Evolutionary conservation across 2,113 vertebrate species (phyloP).

Genomic region (Protomyctophum bolini): DNA sequence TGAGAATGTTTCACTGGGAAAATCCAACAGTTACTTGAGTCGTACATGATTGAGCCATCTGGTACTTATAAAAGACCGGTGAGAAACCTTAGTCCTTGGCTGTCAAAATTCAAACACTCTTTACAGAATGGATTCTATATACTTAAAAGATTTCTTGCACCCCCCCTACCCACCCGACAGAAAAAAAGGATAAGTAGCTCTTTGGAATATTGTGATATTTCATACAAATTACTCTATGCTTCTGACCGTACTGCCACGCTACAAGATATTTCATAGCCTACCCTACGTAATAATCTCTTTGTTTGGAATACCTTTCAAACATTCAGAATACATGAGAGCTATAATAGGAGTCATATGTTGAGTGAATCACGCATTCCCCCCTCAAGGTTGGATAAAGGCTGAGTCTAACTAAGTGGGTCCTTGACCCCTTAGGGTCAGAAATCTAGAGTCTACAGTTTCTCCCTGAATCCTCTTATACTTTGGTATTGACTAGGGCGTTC

Average conservation of each 20-base stretch:
- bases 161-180: neutral
- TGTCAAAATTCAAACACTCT: neutral
- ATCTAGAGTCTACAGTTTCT: neutral
- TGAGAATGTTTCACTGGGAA: too few relatives aligned
- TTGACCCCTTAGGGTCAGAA: neutral
- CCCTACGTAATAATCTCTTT: neutral
- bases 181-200: too few relatives aligned
- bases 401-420: slow-evolving; percentile 3
- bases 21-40: too few relatives aligned
- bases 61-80: neutral
- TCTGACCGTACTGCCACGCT: too few relatives aligned
- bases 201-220: too few relatives aligned
- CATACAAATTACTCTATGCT: too few relatives aligned
- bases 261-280: neutral
- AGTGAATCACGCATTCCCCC: neutral
- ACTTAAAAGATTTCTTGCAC: neutral
- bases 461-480: slow-evolving; percentile 9
- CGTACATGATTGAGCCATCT: too few relatives aligned
- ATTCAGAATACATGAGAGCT: slow-evolving; percentile 2
- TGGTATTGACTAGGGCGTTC: neutral
- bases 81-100: slow-evolving; percentile 4
- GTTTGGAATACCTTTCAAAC: neutral
- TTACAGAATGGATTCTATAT: slow-evolving; percentile 5
- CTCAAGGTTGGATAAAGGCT: slow-evolving; percentile 3
- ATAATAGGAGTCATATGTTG: slow-evolving; percentile 6